Conservation (phyloP, 1,140 invertebrate species). For the Saccostrea cuccullata region DNA sequence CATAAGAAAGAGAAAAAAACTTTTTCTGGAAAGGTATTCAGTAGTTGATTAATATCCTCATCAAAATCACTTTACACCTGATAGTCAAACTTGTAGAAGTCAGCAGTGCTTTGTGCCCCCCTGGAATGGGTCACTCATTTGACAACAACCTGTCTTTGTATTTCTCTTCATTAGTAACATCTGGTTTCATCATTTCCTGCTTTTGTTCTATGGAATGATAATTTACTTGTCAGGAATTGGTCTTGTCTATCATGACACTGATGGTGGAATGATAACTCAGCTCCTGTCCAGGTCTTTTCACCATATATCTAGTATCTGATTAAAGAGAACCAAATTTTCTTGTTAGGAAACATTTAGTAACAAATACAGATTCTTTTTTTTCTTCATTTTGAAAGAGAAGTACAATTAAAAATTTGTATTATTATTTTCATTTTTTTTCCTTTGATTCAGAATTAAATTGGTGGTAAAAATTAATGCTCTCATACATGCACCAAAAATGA, state of each 20-base stretch:
- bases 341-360: not conserved
- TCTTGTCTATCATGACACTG: not conserved
- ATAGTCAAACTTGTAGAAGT: not conserved
- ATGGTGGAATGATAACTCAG: slow-evolving; percentile 17
- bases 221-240: slow-evolving; percentile 11
- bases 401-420: no score
- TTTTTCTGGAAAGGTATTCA: no score
- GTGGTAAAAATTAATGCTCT: no score
- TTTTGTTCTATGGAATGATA: slow-evolving; percentile 6
- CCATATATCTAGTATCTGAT: not conserved
- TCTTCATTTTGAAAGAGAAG: no score
- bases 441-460: no score
- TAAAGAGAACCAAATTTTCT: not conserved
- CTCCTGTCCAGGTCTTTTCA: not conserved
- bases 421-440: no score
- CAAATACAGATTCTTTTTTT: no score
- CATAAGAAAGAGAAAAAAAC: not conserved
- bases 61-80: no score
- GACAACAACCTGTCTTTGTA: slow-evolving; percentile 27
- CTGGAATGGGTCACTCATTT: not conserved
- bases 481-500: no score
- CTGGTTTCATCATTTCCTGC: slow-evolving; percentile 19
- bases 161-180: slow-evolving; percentile 31
- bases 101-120: not conserved
- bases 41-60: no score